Conservation (phyloP, 2,888 invertebrate genomes). For the Malacosoma neustria region DNA sequence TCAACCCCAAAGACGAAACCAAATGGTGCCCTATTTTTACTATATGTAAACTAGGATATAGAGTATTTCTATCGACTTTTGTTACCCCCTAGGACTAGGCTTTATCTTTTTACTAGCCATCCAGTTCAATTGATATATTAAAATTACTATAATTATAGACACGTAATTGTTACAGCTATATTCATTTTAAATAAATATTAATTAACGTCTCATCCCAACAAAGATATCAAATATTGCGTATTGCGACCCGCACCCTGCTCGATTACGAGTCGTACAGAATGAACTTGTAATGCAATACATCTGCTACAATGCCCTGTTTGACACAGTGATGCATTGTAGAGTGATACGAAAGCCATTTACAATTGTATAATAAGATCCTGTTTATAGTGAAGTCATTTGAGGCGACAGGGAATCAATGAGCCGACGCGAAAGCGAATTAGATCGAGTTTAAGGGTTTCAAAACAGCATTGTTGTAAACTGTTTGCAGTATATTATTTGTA, state of each 20-base stretch:
- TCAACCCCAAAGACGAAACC: too few species aligned
- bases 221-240: slow-evolving; percentile 8
- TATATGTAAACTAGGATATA: too few species aligned
- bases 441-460: slow-evolving; percentile 13
- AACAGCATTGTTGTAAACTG: slow-evolving; percentile 6
- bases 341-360: slow-evolving; percentile 44
- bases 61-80: too few species aligned
- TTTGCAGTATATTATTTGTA: slow-evolving; percentile 4
- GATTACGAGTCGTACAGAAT: slow-evolving; percentile 59
- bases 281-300: slow-evolving; percentile 69
- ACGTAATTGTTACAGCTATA: too few species aligned
- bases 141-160: too few species aligned
- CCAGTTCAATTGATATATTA: too few species aligned
- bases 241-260: slow-evolving; percentile 31
- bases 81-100: too few species aligned
- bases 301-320: slow-evolving; percentile 53
- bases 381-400: slow-evolving; percentile 38
- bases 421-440: slow-evolving; percentile 26
- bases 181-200: too few species aligned
- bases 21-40: too few species aligned
- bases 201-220: slow-evolving; percentile 26
- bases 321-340: slow-evolving; percentile 59
- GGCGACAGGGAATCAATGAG: slow-evolving; percentile 31
- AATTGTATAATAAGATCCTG: slow-evolving; percentile 45
- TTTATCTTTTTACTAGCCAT: too few species aligned